These are phyloP conservation scores for Syritta pipiens DNA, from an alignment of 2,888 invertebrate genomes.

Conservation along the genomic window DNA sequence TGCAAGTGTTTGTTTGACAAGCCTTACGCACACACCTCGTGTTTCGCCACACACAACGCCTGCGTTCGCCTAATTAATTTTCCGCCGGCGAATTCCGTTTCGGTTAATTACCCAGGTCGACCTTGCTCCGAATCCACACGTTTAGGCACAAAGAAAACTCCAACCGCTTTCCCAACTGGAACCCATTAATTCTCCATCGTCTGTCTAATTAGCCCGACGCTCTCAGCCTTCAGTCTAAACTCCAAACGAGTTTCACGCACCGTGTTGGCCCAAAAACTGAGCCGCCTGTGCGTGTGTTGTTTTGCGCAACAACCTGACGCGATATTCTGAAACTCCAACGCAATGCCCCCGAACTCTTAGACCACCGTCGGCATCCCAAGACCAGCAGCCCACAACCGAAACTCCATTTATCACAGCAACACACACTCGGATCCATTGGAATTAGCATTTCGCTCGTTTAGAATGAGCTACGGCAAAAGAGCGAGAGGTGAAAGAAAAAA, in stretches of 20 bases:
- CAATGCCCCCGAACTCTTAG: slow-evolving; percentile 40
- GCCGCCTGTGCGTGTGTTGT: slow-evolving; percentile 26
- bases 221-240: slow-evolving; percentile 13
- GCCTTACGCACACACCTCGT: no score
- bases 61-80: slow-evolving; percentile 9
- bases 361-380: slow-evolving; percentile 18
- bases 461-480: slow-evolving; percentile 28
- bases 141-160: slow-evolving; percentile 14
- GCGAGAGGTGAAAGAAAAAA: slow-evolving; percentile 37
- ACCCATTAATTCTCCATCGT: slow-evolving; percentile 24
- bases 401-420: slow-evolving; percentile 44
- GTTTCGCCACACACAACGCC: no score
- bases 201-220: slow-evolving; percentile 33
- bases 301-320: slow-evolving; percentile 41
- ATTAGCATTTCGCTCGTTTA: slow-evolving; percentile 36
- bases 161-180: slow-evolving; percentile 24
- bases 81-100: slow-evolving; percentile 4
- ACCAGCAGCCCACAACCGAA: slow-evolving; percentile 39
- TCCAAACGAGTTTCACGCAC: slow-evolving; percentile 57
- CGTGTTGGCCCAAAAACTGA: slow-evolving; percentile 8
- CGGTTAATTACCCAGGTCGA: slow-evolving; percentile 22
- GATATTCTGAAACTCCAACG: slow-evolving; percentile 39
- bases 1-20: no score
- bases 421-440: slow-evolving; percentile 24
- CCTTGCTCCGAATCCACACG: slow-evolving; percentile 34